Evolutionary conservation across 37 sponge, comb jelly and placozoan genomes (phyloP), one percentile per base, ranked within the genome.

Genomic region (Lycopodina hypogea): DNA sequence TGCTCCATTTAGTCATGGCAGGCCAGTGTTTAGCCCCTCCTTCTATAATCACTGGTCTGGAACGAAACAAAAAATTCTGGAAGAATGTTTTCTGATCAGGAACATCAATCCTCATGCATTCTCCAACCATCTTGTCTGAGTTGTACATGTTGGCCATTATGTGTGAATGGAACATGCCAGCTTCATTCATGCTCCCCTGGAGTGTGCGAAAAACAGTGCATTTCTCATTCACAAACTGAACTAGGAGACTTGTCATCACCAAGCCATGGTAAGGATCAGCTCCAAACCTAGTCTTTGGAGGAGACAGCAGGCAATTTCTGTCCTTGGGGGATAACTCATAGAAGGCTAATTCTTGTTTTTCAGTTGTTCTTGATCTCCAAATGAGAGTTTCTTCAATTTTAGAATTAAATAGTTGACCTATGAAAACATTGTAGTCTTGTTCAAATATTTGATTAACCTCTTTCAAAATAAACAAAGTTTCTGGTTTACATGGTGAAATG

Each of bases 11-110:
- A 19, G 4, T 68, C 59, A 88, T 70, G 56, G 93, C 89, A 38
- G 85, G 79, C 93, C 89, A 92, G 24, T 79, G 19, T 22, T 76
- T 66, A 12, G 48, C 42, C 0, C 77, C 93, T 21, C 52, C 62
- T 39, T 84, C 78, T 23, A 92, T 81, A 3, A 92, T 55, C n/a
- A 92, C 93, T 42, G 93, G 93, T 76, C 60, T 75, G 7, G 93
- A 92, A 8, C 78, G 76, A 57, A 75, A 64, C 24, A 88, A 63
- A 71, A 76, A 92, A 1, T 84, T 56, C 21, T 48, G 60, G 67
- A 84, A 85, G 38, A 88, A 88, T 17, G 75, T 69, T 33, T 37
- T 22, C 22, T 80, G 78, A 52, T 36, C n/a, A 11, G 85, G 85
- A 42, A 77, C 42, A 26, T 72, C 64, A 6, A 80, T 75, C 33